Conservation (phyloP, 2,113 vertebrate species). For the Xyliphius kryptos region DNA sequence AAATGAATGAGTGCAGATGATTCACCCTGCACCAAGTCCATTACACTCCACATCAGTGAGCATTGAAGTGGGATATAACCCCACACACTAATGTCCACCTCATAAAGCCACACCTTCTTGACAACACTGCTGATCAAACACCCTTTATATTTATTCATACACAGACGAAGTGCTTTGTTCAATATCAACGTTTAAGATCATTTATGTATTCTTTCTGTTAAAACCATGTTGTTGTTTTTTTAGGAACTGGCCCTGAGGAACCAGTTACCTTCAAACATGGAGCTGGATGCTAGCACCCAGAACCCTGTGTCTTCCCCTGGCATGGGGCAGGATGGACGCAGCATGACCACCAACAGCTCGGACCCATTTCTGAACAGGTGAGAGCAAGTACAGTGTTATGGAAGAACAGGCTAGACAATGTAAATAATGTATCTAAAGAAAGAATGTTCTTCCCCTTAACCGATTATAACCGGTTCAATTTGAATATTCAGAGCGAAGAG, state of each 20-base stretch:
- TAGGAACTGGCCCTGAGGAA: constrained; percentile 94
- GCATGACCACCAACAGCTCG: constrained; percentile 97
- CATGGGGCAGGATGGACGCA: constrained; percentile 91
- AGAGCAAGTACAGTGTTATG: not conserved
- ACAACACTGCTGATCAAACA: no score
- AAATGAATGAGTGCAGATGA: constrained; percentile 1
- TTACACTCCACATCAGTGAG: constrained; percentile 13
- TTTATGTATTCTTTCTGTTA: not conserved
- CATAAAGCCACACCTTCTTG: constrained; percentile 36
- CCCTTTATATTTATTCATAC: no score
- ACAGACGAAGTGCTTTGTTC: no score
- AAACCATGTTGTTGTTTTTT: constrained; percentile 4
- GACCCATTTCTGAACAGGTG: constrained; percentile 97
- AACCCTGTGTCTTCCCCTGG: constrained; percentile 89
- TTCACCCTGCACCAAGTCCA: not conserved
- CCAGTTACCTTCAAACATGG: constrained; percentile 87
- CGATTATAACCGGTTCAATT: no score
- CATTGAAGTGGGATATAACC: constrained; percentile 29
- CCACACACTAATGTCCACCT: constrained; percentile 1
- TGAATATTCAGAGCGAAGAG: no score
- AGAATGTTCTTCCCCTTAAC: no score
- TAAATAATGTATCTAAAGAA: no score
- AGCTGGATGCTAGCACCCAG: constrained; percentile 82
- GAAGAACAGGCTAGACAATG: no score
- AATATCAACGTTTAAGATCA: no score